Conservation (phyloP, 2,113 vertebrate genomes). For the Neolamprologus caudopunctatus region DNA sequence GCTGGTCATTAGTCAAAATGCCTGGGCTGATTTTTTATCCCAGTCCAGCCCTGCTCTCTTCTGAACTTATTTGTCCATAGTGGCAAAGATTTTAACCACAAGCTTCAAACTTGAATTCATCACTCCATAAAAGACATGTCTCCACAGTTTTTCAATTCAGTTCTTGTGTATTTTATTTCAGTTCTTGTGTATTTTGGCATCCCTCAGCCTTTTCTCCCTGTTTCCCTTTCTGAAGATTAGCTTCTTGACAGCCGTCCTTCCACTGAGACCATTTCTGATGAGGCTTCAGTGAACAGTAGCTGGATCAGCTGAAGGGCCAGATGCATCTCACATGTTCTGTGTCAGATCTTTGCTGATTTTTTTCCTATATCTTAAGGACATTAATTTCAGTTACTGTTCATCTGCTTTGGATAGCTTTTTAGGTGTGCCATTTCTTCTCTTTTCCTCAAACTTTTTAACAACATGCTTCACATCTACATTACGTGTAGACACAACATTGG, state of each 20-base stretch:
- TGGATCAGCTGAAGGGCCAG: neutral
- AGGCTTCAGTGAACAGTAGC: neutral
- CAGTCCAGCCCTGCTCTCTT: neutral
- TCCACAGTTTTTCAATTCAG: neutral
- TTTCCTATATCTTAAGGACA: neutral
- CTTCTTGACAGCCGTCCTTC: neutral
- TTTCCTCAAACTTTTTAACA: neutral
- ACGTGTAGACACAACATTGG: neutral
- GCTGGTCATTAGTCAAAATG: neutral
- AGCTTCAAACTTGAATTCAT: neutral
- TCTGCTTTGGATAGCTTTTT: neutral
- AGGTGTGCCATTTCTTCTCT: neutral
- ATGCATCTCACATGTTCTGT: neutral
- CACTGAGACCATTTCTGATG: neutral
- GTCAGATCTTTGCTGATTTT: neutral
- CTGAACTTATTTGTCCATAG: neutral
- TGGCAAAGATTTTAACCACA: neutral
- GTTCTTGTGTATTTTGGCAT: neutral
- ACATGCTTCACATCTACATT: neutral
- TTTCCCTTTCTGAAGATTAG: neutral
- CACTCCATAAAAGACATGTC: neutral
- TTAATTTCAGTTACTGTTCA: neutral
- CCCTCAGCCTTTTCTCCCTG: neutral
- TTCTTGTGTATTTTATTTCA: neutral
- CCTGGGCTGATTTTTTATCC: neutral